Conservation (phyloP, 1,140 invertebrate genomes). For the Zaprionus ornatus region DNA sequence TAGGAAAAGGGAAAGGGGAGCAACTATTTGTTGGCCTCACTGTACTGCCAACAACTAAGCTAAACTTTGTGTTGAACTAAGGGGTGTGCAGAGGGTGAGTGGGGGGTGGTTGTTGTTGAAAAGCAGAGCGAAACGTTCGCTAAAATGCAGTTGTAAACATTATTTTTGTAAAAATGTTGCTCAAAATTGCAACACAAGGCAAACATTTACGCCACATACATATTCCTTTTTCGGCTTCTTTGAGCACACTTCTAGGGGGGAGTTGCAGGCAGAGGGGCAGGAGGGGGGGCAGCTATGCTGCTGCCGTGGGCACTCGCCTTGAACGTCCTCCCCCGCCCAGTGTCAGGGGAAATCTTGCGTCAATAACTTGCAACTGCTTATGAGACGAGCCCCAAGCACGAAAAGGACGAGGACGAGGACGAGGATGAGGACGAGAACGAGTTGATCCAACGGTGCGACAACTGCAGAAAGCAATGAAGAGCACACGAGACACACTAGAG, state of each 20-base stretch:
- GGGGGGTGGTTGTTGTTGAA: not conserved
- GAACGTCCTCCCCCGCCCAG: constrained; percentile 4
- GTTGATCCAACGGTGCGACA: constrained; percentile 45
- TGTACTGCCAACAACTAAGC: constrained; percentile 50
- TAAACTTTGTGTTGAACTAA: constrained; percentile 72
- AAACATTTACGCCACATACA: constrained; percentile 73
- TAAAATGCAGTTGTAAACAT: constrained; percentile 65
- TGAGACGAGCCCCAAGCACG: constrained; percentile 54
- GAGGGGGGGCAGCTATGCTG: constrained; percentile 51
- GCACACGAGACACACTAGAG: constrained; percentile 1
- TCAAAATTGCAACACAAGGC: constrained; percentile 75
- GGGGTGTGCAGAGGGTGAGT: not conserved
- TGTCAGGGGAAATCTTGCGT: constrained; percentile 71
- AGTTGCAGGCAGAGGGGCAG: not conserved
- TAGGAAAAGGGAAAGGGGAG: not conserved
- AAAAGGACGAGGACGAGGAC: no score
- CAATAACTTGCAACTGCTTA: constrained; percentile 80
- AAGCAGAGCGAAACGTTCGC: constrained; percentile 39
- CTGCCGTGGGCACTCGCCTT: constrained; percentile 59
- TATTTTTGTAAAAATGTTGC: constrained; percentile 77
- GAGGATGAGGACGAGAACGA: no score
- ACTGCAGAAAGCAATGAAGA: constrained; percentile 20
- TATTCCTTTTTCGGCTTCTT: constrained; percentile 39
- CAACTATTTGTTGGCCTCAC: constrained; percentile 74
- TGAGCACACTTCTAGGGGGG: not conserved